phyloP scores from a whole-genome alignment of 2,797 vertebrate genomes.

The Sylvia borin region DNA sequence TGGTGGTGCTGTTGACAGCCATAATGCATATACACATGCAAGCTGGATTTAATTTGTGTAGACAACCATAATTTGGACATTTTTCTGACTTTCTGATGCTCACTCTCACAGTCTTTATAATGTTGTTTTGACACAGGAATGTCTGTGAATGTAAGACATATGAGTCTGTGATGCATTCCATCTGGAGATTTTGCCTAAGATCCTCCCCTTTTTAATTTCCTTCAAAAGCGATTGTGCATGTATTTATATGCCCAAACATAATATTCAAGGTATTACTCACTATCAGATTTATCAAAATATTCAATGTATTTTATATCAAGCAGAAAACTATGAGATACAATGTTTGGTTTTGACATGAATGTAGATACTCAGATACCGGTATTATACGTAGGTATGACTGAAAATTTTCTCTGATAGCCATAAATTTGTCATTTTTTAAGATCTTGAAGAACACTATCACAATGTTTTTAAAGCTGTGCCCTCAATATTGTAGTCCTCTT shows the following conservation, averaged over 20 bases:
- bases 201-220: background rate
- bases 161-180: background rate
- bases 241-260: background rate
- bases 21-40: fast-evolving
- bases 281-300: background rate
- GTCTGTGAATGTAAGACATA: background rate
- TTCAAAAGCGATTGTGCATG: background rate
- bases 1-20: background rate
- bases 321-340: background rate
- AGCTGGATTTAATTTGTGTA: background rate
- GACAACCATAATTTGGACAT: background rate
- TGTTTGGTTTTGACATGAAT: background rate
- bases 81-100: background rate
- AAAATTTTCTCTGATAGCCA: background rate
- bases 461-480: background rate
- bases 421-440: background rate
- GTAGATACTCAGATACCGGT: background rate
- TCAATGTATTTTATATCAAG: background rate
- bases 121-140: background rate
- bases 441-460: background rate
- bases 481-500: background rate
- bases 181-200: background rate
- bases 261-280: background rate
- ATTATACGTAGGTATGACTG: background rate
- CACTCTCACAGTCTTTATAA: background rate